A percentile compares a stretch with the other conserved stretches of the same genome.
These are phyloP conservation scores for Nannospalax galili DNA, from an alignment of 2,113 vertebrate genomes.

Conservation along the genomic window DNA sequence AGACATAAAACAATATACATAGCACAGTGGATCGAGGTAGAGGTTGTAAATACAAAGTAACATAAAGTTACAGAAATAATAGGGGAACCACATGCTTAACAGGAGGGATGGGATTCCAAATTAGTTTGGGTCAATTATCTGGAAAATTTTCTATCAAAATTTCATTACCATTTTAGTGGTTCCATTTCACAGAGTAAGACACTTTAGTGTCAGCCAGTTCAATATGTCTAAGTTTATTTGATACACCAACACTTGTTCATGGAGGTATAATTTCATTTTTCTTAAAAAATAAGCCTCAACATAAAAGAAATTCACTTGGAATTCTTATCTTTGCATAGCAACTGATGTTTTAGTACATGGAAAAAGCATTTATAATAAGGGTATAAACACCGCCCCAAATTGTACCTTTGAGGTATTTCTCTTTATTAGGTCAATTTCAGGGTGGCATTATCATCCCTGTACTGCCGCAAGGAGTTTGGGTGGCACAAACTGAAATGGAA, in stretches of 20 bases:
- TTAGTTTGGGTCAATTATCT: slow-evolving; percentile 11
- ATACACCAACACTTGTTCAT: background rate
- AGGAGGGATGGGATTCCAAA: background rate
- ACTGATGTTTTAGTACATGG: slow-evolving; percentile 73
- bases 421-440: slow-evolving; percentile 60
- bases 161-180: slow-evolving; percentile 53
- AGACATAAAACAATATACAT: background rate
- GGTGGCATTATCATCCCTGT: slow-evolving; percentile 72
- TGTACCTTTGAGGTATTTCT: slow-evolving; percentile 63
- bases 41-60: background rate
- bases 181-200: background rate
- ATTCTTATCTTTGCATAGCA: slow-evolving; percentile 17
- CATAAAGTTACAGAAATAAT: background rate
- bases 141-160: background rate
- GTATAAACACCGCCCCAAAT: too few relatives aligned
- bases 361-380: slow-evolving; percentile 40
- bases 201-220: slow-evolving; percentile 34
- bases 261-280: slow-evolving; percentile 23
- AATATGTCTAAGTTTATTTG: slow-evolving; percentile 59
- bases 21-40: too few relatives aligned
- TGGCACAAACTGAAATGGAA: slow-evolving; percentile 74
- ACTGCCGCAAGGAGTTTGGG: slow-evolving; percentile 62
- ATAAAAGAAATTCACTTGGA: slow-evolving; percentile 49
- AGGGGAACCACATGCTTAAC: background rate
- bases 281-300: background rate